Base-by-base conservation (phyloP, 2,797 vertebrate species). In the Lates japonicus region DNA sequence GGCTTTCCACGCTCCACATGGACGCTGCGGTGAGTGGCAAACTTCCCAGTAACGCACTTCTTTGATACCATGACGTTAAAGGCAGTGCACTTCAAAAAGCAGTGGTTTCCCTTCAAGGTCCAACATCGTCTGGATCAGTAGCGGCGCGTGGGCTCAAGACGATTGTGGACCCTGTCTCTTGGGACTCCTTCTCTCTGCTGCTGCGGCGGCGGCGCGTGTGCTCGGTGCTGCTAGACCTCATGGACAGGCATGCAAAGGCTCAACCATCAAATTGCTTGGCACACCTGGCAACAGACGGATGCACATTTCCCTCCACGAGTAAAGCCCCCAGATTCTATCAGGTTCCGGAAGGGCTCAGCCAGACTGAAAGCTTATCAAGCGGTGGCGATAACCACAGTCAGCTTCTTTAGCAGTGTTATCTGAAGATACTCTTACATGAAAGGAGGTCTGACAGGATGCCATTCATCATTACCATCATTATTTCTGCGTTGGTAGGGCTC, bases 211-310 rank as follows among this genome's bases (percentile, higher is more conserved):
- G 25, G 84, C 64, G 82, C 69, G 80, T 61, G 67, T 74, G 67
- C 76, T 83, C 70, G 62, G 48, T 80, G 80, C 80, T 20, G 64
- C 37, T 88, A 64, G 65, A 46, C 84, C 95, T 95, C 95, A 93
- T 87, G 79, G 88, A 90, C 55, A 76, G 48, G 74, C 87, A 86
- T 95, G 95, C 94, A 95, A 95, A 95, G 94, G 89, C 87, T 48
- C 42, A 37, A 29, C 1, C 16, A n/a, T 79, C 48, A 88, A 87
- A 81, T 2, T n/a, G n/a, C n/a, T n/a, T 25, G 5, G 41, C 72
- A 1, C 3, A 14, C 25, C 3, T 25, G 5, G 41, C 72, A 1
- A 0, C 3, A 13, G 22, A 29, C 7, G 88, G 89, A 84, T 4
- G 13, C 3, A 0, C 0, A 0, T 1, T 12, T 5, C 1, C 8